Base-by-base conservation (phyloP, 2,888 invertebrate genomes). In the Sinhomidia bicolor region DNA sequence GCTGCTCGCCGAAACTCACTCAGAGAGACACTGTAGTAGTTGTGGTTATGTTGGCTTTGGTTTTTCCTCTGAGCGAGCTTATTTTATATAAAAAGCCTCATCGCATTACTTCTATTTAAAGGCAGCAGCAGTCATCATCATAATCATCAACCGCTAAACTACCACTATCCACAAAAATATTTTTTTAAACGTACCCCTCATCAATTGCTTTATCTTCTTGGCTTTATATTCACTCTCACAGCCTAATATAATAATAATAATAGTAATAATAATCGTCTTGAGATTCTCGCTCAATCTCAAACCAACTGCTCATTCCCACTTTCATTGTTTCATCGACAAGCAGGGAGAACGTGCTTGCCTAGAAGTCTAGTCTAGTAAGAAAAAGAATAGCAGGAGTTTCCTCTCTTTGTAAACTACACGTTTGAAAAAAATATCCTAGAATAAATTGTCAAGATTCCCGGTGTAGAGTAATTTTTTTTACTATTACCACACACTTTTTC, bases 291-390 rank as follows among this genome's bases (percentile, higher is more conserved):
- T 65, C 65, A 6, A 9, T 9, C 36, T 36, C n/a, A 36, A 1
- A 78, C 76, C 76, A 78, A 78, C 54, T 78, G 54, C 10, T 78
- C 54, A 78, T 54, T 68, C 76, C 47, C 54, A 47, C 54, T 36
- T 47, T 26, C 29, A 54, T 76, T 76, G 51, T 78, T 78, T 51
- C 32, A n/a, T 10, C 26, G n/a, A 7, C 1, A 6, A 23, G n/a
- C n/a, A n/a, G 23, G 7, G 36, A 20, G 60, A 20, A 23, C 54
- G 14, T 54, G n/a, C n/a, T n/a, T n/a, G n/a, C n/a, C n/a, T n/a
- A n/a, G n/a, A n/a, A n/a, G n/a, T n/a, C n/a, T n/a, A n/a, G n/a
- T n/a, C n/a, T 17, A 54, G 12, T 54, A 54, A 36, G 3, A 36
- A 36, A 36, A 36, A 36, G 36, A 36, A 36, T 36, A 36, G 36